These are phyloP conservation scores for Eucera pruinosa DNA, from an alignment of 2,888 invertebrate species.

Conservation along the genomic window DNA sequence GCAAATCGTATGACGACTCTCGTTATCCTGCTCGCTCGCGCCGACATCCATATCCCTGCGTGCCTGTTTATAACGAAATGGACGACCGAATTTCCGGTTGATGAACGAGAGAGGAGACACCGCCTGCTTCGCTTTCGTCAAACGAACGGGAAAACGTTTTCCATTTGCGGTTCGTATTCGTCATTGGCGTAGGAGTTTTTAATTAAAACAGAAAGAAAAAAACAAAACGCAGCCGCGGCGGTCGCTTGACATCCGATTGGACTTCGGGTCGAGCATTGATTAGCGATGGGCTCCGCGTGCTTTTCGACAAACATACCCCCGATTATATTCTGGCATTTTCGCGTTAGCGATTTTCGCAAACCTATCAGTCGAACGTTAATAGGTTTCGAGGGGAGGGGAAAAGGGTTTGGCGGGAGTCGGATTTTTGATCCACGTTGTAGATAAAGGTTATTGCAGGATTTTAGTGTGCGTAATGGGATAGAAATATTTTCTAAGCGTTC, in stretches of 20 bases:
- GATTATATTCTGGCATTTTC: neutral
- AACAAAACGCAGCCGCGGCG: neutral
- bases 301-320: constrained; percentile 5
- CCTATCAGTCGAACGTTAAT: neutral
- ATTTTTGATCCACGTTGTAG: no score
- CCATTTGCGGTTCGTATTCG: constrained; percentile 11
- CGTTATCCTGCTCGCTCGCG: no score
- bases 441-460: neutral
- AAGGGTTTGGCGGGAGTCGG: neutral
- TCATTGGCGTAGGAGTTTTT: constrained; percentile 9
- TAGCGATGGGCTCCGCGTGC: neutral
- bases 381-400: neutral
- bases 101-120: neutral
- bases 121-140: neutral
- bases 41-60: neutral
- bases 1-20: constrained; percentile 19
- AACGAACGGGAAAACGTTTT: constrained; percentile 9
- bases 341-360: neutral
- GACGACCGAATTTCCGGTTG: constrained; percentile 12
- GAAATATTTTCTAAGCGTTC: neutral
- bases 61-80: neutral
- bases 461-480: neutral
- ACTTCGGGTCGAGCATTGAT: neutral
- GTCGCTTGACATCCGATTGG: constrained; percentile 2
- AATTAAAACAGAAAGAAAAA: constrained; percentile 2